Percentiles rank a stretch among this genome's conserved stretches.
phyloP scores from a whole-genome alignment of 1,140 invertebrate genomes.

The Hestina assimilis region DNA sequence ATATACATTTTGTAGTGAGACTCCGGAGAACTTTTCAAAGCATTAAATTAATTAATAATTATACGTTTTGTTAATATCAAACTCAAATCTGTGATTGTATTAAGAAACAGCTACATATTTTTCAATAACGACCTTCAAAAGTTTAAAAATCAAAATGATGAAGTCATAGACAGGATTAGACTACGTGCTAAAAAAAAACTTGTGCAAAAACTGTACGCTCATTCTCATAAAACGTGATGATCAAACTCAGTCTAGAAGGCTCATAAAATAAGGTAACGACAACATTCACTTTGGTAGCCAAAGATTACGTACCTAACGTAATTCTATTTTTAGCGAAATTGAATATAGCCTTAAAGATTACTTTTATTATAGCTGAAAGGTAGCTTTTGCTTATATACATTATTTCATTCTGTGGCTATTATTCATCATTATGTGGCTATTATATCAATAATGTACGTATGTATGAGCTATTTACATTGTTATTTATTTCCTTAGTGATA shows the following conservation, averaged over 20 bases:
- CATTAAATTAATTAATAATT: no score
- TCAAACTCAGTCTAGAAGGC: conserved; percentile 20
- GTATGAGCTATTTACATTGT: conserved; percentile 54
- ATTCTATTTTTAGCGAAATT: conserved; percentile 36
- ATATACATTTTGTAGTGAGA: no score
- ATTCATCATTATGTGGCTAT: not conserved
- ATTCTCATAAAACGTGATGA: conserved; percentile 19
- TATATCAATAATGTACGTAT: not conserved
- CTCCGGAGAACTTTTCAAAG: no score
- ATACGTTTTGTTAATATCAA: no score
- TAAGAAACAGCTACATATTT: not conserved
- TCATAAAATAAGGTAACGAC: conserved; percentile 35
- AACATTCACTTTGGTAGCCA: conserved; percentile 24
- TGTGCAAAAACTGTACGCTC: conserved; percentile 3
- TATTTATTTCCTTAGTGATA: conserved; percentile 67
- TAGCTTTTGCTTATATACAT: not conserved
- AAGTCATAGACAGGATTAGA: no score
- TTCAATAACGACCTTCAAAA: no score
- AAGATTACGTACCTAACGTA: conserved; percentile 24
- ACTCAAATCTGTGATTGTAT: no score
- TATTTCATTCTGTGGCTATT: no score
- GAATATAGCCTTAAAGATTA: conserved; percentile 18
- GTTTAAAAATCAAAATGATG: no score
- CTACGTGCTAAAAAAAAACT: conserved; percentile 1
- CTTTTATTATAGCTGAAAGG: conserved; percentile 8